Base-by-base conservation (phyloP, 2,113 vertebrate genomes). In the Athene cunicularia region DNA sequence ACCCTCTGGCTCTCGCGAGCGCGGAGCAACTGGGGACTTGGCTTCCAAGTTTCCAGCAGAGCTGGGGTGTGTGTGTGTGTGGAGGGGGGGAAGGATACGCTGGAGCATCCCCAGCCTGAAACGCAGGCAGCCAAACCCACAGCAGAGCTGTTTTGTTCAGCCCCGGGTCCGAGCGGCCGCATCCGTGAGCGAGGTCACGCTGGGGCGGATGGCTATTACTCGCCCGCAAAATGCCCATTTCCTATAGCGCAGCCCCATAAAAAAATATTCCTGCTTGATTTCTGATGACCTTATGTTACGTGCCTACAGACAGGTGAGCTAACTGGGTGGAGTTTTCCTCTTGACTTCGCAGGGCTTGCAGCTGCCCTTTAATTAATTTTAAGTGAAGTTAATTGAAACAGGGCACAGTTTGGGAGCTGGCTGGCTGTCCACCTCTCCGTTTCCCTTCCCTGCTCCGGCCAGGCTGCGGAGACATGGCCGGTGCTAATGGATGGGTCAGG, bases 341-440 rank as follows among this genome's bases (percentile, higher is more conserved):
- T 28, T 22, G 80, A 37, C 87, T 94, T 93, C 2, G 59, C 93
- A 35, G 49, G 74, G 87, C 80, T 95, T 43, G 72, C 92, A 93
- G 86, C 92, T 97, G 92, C 97, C 94, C 96, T 97, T 97, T 97
- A 96, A 97, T 97, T 96, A 96, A 55, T 80, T 47, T 47, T 41
- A 72, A 96, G 95, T 56, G 91, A 84, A 87, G 93, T 82, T 95
- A 95, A 97, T 96, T 93, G 94, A 35, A 86, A 19, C 53, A 7
- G 74, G 70, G 90, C 90, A 77, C 12, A 4, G 28, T 55, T 76
- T n/a, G 70, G 87, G 83, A 93, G 87, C 11, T 67, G 90, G 58
- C 79, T 43, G 74, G 5, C 24, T 10, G 49, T 10, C 37, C 1
- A 0, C 63, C 63, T 76, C 86, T 28, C 47, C 6, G 10, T 12